Conservation (phyloP, 2,113 vertebrate genomes). For the Glaucomys volans region DNA sequence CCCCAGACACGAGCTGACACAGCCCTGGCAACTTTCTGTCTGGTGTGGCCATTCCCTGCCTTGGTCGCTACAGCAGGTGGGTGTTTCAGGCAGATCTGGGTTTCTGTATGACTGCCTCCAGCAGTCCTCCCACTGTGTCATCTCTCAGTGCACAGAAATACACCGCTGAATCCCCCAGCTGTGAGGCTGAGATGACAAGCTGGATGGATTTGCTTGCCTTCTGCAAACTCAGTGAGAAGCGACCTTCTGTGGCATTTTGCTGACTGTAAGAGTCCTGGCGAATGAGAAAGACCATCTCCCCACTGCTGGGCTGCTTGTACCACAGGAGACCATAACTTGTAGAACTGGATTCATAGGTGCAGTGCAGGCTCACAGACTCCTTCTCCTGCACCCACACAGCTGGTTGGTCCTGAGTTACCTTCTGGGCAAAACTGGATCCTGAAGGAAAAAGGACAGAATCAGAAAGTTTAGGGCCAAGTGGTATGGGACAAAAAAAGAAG, state of each 20-base stretch:
- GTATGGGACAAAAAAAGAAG: neutral
- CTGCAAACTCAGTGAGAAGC: neutral
- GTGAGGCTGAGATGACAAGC: neutral
- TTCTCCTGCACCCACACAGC: neutral
- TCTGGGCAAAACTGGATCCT: neutral
- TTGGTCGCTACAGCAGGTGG: neutral
- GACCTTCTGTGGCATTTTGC: neutral
- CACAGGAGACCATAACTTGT: neutral
- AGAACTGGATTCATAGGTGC: neutral
- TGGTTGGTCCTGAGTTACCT: neutral
- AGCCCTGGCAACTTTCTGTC: neutral
- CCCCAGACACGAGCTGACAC: neutral
- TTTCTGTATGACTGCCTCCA: neutral
- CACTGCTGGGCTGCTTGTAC: constrained; percentile 6
- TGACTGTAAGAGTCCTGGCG: neutral
- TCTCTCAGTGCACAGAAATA: constrained; percentile 37
- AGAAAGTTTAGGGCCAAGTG: neutral
- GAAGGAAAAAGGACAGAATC: neutral
- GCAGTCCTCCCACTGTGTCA: fast-evolving
- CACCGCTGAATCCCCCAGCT: neutral
- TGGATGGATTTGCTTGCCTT: neutral
- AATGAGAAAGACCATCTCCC: neutral
- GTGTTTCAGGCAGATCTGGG: neutral
- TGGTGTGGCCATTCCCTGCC: too few relatives aligned
- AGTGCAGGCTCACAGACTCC: neutral